Conservation (phyloP, 2,113 vertebrate species). For the Sinocyclocheilus grahami region DNA sequence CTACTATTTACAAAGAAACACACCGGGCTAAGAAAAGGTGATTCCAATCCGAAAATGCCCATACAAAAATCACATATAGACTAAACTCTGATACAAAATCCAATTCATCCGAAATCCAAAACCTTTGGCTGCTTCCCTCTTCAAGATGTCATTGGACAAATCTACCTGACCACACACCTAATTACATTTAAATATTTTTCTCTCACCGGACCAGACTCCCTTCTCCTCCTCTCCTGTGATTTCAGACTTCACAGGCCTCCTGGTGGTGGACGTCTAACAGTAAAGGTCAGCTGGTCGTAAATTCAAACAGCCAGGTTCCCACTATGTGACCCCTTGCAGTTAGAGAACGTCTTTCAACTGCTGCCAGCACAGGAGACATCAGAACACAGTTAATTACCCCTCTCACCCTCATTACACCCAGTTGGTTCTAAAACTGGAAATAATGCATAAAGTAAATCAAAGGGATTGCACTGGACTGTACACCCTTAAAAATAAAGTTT, state of each 20-base stretch:
- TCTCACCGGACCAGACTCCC: background rate
- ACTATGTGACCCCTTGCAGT: constrained; percentile 31
- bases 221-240: background rate
- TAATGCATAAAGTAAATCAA: too few species aligned
- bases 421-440: background rate
- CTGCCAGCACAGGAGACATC: constrained; percentile 24
- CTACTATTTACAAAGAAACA: too few species aligned
- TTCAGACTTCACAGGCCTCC: constrained; percentile 10
- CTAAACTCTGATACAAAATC: background rate
- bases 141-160: background rate
- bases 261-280: background rate
- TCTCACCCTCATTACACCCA: background rate
- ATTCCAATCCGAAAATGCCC: background rate
- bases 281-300: constrained; percentile 45
- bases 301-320: constrained; percentile 35
- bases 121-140: background rate
- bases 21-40: too few species aligned
- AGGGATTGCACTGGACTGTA: too few species aligned
- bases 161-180: constrained; percentile 5
- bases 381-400: constrained; percentile 15
- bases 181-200: background rate
- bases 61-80: background rate
- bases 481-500: too few species aligned
- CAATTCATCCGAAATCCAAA: background rate
- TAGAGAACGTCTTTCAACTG: constrained; percentile 32